Percentiles rank a stretch among this genome's conserved stretches.
phyloP scores from a whole-genome alignment of 2,888 invertebrate species.

The Epistrophe eligans region DNA sequence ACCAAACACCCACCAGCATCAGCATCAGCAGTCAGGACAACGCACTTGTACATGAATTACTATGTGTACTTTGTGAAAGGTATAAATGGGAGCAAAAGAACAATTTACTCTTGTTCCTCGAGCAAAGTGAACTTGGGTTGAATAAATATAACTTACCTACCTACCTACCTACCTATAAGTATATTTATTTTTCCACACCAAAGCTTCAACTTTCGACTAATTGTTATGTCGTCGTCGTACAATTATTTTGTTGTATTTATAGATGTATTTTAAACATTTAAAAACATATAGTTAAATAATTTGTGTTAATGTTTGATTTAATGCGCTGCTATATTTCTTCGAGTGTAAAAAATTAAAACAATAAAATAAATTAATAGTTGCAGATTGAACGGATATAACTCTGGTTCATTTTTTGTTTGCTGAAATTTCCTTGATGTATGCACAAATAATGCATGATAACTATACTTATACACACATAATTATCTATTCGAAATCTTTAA shows the following conservation, averaged over 20 bases:
- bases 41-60: conserved; percentile 41
- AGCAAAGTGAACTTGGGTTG: conserved; percentile 33
- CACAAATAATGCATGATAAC: no score
- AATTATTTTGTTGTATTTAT: not conserved
- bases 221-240: not conserved
- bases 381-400: no score
- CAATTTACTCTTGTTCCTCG: conserved; percentile 30
- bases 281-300: not conserved
- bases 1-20: not conserved
- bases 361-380: not conserved
- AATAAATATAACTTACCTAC: conserved; percentile 35
- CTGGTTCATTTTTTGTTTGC: no score
- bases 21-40: not conserved
- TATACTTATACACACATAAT: no score
- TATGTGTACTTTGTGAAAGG: conserved; percentile 28
- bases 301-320: not conserved
- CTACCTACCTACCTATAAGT: not conserved
- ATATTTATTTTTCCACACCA: conserved; percentile 22
- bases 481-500: no score
- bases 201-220: conserved; percentile 28
- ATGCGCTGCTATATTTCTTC: not conserved
- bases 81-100: conserved; percentile 44
- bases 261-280: not conserved
- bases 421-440: no score
- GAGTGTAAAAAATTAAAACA: not conserved